These are phyloP conservation scores for Emydura subglobosa DNA, from an alignment of 2,113 vertebrate genomes.

Conservation along the genomic window DNA sequence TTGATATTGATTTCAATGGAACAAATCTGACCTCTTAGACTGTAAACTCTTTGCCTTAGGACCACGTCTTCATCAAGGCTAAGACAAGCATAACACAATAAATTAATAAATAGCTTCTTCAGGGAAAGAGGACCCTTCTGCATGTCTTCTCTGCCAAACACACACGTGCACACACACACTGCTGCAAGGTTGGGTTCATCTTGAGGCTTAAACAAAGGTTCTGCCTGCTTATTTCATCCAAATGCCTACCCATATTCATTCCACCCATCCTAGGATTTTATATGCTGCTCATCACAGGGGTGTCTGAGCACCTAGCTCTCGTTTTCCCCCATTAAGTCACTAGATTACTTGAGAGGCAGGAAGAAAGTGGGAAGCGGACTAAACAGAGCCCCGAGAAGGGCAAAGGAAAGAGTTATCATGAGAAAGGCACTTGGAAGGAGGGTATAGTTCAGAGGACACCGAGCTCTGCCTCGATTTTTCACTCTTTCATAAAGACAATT, in stretches of 20 bases:
- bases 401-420: no score
- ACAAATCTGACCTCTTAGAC: not conserved
- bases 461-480: not conserved
- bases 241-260: not conserved
- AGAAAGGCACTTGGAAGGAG: not conserved
- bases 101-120: not conserved
- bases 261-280: not conserved
- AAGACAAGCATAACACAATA: not conserved
- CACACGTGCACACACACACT: not conserved
- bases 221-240: not conserved
- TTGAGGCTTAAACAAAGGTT: not conserved
- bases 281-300: not conserved
- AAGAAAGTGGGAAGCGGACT: not conserved
- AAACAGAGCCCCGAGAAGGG: not conserved
- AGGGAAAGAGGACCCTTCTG: not conserved
- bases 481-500: not conserved
- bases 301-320: not conserved
- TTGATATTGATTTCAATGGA: slow-evolving; percentile 3
- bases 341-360: not conserved
- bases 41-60: not conserved
- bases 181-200: not conserved
- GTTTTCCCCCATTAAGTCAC: not conserved
- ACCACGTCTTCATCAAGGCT: not conserved
- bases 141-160: not conserved
- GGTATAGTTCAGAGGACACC: not conserved